Base-by-base conservation (phyloP, 2,888 invertebrate genomes). In the Helicoverpa assulta region DNA sequence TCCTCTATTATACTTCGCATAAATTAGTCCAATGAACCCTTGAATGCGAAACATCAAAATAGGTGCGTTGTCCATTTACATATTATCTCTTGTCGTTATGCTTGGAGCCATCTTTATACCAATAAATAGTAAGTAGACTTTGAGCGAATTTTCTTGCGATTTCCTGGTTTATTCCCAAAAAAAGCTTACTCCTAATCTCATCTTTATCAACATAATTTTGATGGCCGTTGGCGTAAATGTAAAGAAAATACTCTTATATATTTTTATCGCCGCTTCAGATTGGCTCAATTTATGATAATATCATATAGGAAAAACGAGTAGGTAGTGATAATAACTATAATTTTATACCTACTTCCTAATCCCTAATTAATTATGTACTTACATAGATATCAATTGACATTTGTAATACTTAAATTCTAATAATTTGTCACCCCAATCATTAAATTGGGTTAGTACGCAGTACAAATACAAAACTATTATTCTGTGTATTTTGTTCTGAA, bases 101-200 rank as follows among this genome's bases (percentile, higher is more conserved):
- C 26, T 64, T 59, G 63, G 55, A 54, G 60, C 57, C 57, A 73
- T 73, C 47, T n/a, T n/a, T n/a, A 50, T 68, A 62, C 57, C 66
- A 78, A 68, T 59, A 70, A 68, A 74, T 59, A 70, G 8, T 60
- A 43, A 37, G 29, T 19, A 26, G 14, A 55, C 68, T 64, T 59
- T 58, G 54, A 18, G 33, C 50, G 63, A 70, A 57, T 68, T 73
- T 58, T 58, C 56, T 72, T 62, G 43, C 50, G 18, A 61, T 59
- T 50, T 40, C 33, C 74, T 78, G 51, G 70, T 68, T 65, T 59
- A 66, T 50, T 67, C 58, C 51, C 10, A 40, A 54, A 57, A 12
- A 29, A 50, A 37, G 51, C 47, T 52, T 50, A 60, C 51, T 56
- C 50, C 54, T 69, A 51, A 55, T 56, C 58, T 65, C 57, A 54